Conservation (phyloP, 2,113 vertebrate genomes). For the Nothobranchius kuhntae region DNA sequence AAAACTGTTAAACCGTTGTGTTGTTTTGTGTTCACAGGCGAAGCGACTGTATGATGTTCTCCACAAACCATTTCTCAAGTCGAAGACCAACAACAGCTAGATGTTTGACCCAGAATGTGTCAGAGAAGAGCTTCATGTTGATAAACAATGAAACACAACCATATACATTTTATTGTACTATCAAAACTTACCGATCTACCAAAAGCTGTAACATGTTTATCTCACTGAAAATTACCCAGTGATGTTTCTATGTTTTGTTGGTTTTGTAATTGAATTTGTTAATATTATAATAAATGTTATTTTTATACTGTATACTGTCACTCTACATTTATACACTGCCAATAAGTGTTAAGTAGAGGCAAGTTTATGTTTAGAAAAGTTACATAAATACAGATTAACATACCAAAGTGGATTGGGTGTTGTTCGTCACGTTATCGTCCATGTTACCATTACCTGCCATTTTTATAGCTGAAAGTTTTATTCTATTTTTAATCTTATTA, state of each 20-base stretch:
- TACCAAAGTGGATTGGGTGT: too few species aligned
- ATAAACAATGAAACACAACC: background rate
- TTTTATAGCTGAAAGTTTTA: too few species aligned
- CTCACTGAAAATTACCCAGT: background rate
- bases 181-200: background rate
- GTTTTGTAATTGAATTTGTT: background rate
- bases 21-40: slow-evolving; percentile 65
- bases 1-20: background rate
- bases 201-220: background rate
- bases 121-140: background rate
- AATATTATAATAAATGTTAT: slow-evolving; percentile 27
- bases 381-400: background rate
- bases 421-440: too few species aligned
- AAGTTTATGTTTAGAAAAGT: background rate
- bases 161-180: slow-evolving; percentile 1
- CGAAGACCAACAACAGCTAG: slow-evolving; percentile 68
- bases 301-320: slow-evolving; percentile 1
- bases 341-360: background rate
- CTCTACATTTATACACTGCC: background rate
- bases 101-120: background rate
- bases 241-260: background rate
- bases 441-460: too few species aligned
- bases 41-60: slow-evolving; percentile 71
- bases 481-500: too few species aligned
- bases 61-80: slow-evolving; percentile 77